Conservation (phyloP, 2,888 invertebrate species). For the Lasiommata megera region DNA sequence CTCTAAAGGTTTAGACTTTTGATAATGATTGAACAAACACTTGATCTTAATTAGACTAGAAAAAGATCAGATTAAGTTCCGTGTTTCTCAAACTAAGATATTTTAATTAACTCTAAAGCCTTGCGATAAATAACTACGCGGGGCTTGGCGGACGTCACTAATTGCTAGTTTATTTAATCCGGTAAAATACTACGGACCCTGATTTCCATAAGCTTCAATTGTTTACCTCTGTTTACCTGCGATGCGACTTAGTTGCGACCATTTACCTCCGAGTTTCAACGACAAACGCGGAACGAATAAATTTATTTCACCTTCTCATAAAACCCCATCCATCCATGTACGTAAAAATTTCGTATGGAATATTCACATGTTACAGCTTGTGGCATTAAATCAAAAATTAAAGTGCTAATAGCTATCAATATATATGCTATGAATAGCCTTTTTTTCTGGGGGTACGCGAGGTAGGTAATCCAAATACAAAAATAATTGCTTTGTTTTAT, state of each 20-base stretch:
- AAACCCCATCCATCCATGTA: background rate
- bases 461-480: too few relatives aligned
- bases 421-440: too few relatives aligned
- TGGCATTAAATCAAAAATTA: too few relatives aligned
- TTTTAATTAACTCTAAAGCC: conserved; percentile 79
- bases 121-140: conserved; percentile 73
- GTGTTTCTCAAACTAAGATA: conserved; percentile 71
- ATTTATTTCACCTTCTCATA: conserved; percentile 7
- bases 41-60: too few relatives aligned
- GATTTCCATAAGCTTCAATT: conserved; percentile 80
- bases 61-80: conserved; percentile 53
- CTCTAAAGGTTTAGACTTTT: too few relatives aligned
- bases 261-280: conserved; percentile 64
- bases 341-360: too few relatives aligned
- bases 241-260: conserved; percentile 66
- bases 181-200: conserved; percentile 73
- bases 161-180: conserved; percentile 80
- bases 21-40: too few relatives aligned
- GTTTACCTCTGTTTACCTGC: conserved; percentile 68
- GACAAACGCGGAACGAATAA: conserved; percentile 59
- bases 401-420: too few relatives aligned
- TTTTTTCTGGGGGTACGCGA: too few relatives aligned
- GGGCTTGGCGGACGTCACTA: conserved; percentile 64
- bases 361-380: too few relatives aligned
- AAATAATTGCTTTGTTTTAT: too few relatives aligned